Base-by-base conservation (phyloP, 2,888 invertebrate species). In the Coremacera marginata region DNA sequence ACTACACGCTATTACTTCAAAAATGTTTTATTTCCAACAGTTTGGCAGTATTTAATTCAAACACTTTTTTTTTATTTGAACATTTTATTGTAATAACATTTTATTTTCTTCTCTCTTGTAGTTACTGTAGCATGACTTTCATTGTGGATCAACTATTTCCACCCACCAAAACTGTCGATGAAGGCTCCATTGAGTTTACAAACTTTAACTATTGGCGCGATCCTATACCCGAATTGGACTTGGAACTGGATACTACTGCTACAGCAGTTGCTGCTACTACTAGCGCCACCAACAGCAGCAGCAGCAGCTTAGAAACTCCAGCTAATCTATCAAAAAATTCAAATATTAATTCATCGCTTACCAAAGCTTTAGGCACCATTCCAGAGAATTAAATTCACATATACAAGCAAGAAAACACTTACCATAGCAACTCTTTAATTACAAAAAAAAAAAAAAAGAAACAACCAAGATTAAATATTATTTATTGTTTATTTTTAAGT, bases 61-160 rank as follows among this genome's bases (percentile, higher is more conserved):
- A n/a, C n/a, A n/a, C n/a, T n/a, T n/a, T n/a, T n/a, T n/a, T n/a
- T 31, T 31, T 31, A 31, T 31, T 4, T 31, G 31, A n/a, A n/a
- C 31, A 31, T 31, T 31, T 31, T 31, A 31, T 31, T 5, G 5
- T 4, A 37, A 8, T 37, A 37, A 37, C 7, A 7, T 37, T 8
- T 37, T 37, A 5, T 37, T 8, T 37, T 37, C 37, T 37, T 67
- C 25, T 52, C 83, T 78, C 79, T 92, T 92, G 5, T 93, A 98
- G 98, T 88, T 99, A 99, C 90, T 94, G 95, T 78, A 95, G 95
- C 89, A 95, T 98, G 94, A 95, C 95, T 81, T 95, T 95, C 89
- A 93, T 98, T 82, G 98, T 96, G 81, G 98, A 99, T 91, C 97
- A 98, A 90, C 93, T 99, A 89, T 99, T 98, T 90, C 99, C 98